A percentile compares a stretch with the other conserved stretches of the same genome.
Conservation (phyloP, 2,888 invertebrate species). For the Tipula lateralis region DNA sequence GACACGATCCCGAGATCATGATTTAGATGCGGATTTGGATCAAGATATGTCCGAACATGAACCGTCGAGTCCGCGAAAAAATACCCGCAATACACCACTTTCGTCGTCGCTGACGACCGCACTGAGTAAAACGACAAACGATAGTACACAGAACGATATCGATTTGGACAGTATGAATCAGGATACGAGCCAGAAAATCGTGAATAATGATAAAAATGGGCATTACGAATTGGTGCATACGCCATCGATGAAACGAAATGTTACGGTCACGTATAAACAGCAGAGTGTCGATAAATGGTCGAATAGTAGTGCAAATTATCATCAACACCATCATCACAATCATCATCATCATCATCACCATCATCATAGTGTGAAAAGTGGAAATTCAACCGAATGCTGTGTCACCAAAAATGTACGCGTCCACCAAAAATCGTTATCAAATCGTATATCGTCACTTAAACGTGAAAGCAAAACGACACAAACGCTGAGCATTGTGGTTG, state of each 20-base stretch:
- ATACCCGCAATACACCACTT: not conserved
- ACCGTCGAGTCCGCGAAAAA: constrained; percentile 30
- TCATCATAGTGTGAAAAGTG: constrained; percentile 29
- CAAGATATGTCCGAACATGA: constrained; percentile 32
- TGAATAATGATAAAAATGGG: constrained; percentile 27
- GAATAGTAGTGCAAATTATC: not conserved
- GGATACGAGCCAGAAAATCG: not conserved
- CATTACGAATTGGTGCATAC: constrained; percentile 35
- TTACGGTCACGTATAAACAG: constrained; percentile 27
- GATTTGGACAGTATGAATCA: not conserved
- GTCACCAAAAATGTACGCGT: constrained; percentile 38
- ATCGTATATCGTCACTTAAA: constrained; percentile 62
- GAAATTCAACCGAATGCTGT: constrained; percentile 32
- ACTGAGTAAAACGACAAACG: not conserved
- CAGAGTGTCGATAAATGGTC: not conserved
- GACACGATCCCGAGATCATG: not conserved
- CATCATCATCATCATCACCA: constrained; percentile 32
- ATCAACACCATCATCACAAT: not conserved
- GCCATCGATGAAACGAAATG: constrained; percentile 32
- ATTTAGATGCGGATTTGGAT: constrained; percentile 29
- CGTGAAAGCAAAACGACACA: constrained; percentile 83
- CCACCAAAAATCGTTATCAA: constrained; percentile 46
- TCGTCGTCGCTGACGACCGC: not conserved
- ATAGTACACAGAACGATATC: not conserved
- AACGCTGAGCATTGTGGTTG: constrained; percentile 81